A percentile compares a stretch with the other conserved stretches of the same genome.
These are phyloP conservation scores for Trinorchestia longiramus DNA, from an alignment of 1,140 invertebrate species.

Conservation along the genomic window DNA sequence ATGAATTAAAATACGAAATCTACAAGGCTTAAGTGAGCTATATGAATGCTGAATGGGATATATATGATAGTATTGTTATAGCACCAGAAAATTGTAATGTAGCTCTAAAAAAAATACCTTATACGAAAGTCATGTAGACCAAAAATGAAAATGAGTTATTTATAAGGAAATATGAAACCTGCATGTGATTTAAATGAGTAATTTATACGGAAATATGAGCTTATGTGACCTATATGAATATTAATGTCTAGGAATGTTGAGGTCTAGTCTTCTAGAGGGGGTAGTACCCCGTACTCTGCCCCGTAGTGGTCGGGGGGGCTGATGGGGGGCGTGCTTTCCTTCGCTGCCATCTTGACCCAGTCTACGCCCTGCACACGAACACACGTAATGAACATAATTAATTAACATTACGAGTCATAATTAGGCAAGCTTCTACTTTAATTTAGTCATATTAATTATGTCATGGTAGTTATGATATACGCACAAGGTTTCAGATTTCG, in stretches of 20 bases:
- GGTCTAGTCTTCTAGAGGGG: not conserved
- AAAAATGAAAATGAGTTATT: not conserved
- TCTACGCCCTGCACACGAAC: not conserved
- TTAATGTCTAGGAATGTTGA: not conserved
- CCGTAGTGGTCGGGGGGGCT: not conserved
- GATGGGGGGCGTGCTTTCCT: not conserved
- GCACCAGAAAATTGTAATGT: not conserved
- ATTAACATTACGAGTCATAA: no score
- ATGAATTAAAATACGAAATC: no score
- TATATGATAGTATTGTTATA: not conserved
- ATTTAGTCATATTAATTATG: no score
- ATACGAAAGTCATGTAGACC: not conserved
- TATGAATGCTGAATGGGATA: not conserved
- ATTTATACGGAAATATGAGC: no score
- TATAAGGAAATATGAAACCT: no score
- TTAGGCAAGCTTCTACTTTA: no score
- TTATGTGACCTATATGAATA: not conserved
- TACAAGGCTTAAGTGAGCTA: no score
- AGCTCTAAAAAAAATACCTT: not conserved
- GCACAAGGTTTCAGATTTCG: no score
- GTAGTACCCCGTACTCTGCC: not conserved
- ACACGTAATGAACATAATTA: no score
- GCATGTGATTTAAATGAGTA: not conserved
- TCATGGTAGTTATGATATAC: no score
- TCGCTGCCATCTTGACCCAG: not conserved